Evolutionary conservation across 2,797 vertebrate species (phyloP).

Genomic region (Telmatherina bonti): DNA sequence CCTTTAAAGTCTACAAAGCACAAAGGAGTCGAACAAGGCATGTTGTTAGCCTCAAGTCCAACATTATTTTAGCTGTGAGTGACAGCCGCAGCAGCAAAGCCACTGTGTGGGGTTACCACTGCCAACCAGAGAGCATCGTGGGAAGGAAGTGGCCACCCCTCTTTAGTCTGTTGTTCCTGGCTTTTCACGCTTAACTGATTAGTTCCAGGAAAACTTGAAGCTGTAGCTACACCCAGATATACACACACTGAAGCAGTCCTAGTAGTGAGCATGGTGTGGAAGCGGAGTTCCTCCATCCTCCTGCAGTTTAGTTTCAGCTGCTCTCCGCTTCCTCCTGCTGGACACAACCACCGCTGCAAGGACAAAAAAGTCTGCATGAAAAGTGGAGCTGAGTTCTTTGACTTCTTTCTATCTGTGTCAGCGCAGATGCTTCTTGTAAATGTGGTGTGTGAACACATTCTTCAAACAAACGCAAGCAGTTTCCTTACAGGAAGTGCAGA

Average conservation of each 20-base stretch:
- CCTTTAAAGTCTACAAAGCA: background rate
- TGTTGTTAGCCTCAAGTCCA: slow-evolving; percentile 37
- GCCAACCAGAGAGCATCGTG: slow-evolving; percentile 60
- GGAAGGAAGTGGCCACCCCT: slow-evolving; percentile 43
- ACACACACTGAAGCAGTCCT: slow-evolving; percentile 36
- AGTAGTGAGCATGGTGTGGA: slow-evolving; percentile 15
- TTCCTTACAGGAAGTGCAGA: background rate
- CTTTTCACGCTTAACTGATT: slow-evolving; percentile 65
- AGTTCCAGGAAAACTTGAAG: slow-evolving; percentile 70
- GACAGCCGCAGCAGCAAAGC: slow-evolving; percentile 23
- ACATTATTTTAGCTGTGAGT: slow-evolving; percentile 41
- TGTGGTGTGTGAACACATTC: background rate
- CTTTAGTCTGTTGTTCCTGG: slow-evolving; percentile 28
- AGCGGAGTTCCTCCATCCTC: slow-evolving; percentile 19
- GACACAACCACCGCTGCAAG: slow-evolving; percentile 17
- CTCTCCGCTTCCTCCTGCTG: slow-evolving; percentile 57
- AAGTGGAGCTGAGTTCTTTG: background rate
- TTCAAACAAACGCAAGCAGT: background rate
- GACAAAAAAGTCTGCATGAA: background rate
- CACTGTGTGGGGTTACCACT: slow-evolving; percentile 10
- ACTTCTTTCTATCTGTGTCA: background rate
- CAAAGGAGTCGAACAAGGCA: slow-evolving; percentile 30
- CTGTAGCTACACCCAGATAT: slow-evolving; percentile 20
- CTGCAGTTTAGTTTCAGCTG: background rate
- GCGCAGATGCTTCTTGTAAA: background rate